Percentiles rank a stretch among this genome's conserved stretches.
These are phyloP conservation scores for Bovichtus diacanthus DNA, from an alignment of 2,797 vertebrate genomes.

Conservation along the genomic window DNA sequence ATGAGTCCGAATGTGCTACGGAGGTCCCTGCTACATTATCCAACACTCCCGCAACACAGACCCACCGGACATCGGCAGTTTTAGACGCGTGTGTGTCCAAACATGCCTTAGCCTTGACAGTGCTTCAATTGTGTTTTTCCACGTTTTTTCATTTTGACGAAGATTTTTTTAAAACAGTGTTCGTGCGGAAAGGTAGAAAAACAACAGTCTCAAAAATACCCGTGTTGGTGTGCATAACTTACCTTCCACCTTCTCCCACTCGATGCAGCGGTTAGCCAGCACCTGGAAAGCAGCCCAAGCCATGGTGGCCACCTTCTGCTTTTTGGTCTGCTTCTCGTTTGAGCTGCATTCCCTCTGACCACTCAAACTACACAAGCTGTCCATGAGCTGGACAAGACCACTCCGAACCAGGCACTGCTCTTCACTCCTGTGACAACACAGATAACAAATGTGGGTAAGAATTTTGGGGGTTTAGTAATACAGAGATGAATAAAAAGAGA, in stretches of 20 bases:
- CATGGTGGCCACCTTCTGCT: conserved; percentile 99
- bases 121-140: no score
- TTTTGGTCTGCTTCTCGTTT: conserved; percentile 97
- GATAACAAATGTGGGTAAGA: conserved; percentile 6
- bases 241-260: conserved; percentile 99
- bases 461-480: not conserved
- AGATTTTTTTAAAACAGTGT: no score
- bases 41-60: no score
- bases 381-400: conserved; percentile 97
- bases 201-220: no score
- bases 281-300: conserved; percentile 99
- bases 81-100: no score
- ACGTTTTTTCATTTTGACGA: no score
- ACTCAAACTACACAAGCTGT: conserved; percentile 95
- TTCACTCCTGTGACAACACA: conserved; percentile 89
- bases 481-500: not conserved
- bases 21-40: no score
- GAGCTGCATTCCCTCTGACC: conserved; percentile 95
- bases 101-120: no score
- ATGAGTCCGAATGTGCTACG: no score
- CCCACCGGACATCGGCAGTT: no score
- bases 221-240: conserved; percentile 14
- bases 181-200: no score
- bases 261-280: conserved; percentile 97
- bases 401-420: conserved; percentile 98